These are phyloP conservation scores for Achlya flavicornis DNA, from an alignment of 2,888 invertebrate species.

Conservation along the genomic window DNA sequence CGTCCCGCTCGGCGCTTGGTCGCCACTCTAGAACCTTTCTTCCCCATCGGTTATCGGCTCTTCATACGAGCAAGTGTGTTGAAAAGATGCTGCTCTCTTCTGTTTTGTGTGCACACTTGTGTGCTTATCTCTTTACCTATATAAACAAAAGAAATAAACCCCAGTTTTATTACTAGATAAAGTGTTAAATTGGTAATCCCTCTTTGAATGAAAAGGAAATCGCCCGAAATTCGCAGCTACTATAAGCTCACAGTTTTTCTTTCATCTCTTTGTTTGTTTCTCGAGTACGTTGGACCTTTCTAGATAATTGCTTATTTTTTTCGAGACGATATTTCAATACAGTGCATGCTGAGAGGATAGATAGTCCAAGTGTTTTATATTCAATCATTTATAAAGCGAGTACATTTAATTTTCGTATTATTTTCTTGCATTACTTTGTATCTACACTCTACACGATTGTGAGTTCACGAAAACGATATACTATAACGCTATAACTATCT, in stretches of 20 bases:
- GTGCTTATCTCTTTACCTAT: not conserved
- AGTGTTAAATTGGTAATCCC: slow-evolving; percentile 6
- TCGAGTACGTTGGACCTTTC: slow-evolving; percentile 17
- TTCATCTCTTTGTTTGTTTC: slow-evolving; percentile 23
- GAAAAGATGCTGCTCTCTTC: too few relatives aligned
- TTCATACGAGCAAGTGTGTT: too few relatives aligned
- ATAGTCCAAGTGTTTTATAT: not conserved
- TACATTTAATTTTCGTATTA: not conserved
- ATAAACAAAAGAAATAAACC: not conserved
- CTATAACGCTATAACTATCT: too few relatives aligned
- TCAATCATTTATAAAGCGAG: not conserved
- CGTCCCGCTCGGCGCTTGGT: too few relatives aligned
- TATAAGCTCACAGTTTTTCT: slow-evolving; percentile 14
- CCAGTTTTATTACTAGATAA: not conserved
- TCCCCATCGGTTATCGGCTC: too few relatives aligned
- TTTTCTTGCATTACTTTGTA: too few relatives aligned
- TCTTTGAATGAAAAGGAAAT: not conserved
- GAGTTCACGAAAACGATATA: too few relatives aligned
- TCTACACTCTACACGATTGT: too few relatives aligned
- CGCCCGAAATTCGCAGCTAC: not conserved
- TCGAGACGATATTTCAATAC: slow-evolving; percentile 10
- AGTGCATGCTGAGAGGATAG: not conserved
- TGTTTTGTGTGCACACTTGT: too few relatives aligned
- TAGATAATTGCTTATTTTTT: slow-evolving; percentile 20
- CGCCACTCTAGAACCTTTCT: too few relatives aligned